Percentiles rank a stretch among this genome's conserved stretches.
Conservation (phyloP, 37 sponge, comb jelly and placozoan species). For the Oscarella lobularis region DNA sequence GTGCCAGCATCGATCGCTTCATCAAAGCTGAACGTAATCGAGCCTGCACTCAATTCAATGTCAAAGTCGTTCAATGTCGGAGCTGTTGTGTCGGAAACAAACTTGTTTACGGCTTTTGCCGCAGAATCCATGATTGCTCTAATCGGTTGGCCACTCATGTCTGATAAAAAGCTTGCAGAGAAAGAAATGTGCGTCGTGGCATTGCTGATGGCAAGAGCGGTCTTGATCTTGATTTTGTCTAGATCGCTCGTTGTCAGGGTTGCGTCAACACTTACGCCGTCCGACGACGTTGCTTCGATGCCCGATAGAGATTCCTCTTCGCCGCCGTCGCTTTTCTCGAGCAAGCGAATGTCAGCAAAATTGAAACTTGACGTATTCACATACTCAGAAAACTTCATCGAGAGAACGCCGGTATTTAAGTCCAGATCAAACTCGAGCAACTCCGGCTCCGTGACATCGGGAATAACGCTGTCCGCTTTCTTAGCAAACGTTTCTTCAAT, state of each 20-base stretch:
- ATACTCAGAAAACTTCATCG: constrained; percentile 63
- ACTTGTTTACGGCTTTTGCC: not conserved
- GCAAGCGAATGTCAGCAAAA: not conserved
- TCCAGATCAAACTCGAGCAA: constrained; percentile 58
- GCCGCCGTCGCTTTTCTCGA: not conserved
- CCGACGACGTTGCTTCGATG: not conserved
- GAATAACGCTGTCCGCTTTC: constrained; percentile 15
- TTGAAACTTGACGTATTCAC: not conserved
- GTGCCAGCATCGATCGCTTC: constrained; percentile 10
- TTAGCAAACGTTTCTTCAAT: constrained; percentile 18
- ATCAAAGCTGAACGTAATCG: constrained; percentile 9
- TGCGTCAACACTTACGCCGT: constrained; percentile 23
- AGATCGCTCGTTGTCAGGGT: constrained; percentile 29
- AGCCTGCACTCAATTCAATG: constrained; percentile 45
- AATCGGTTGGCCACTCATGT: constrained; percentile 45
- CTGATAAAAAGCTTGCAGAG: constrained; percentile 28
- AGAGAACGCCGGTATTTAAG: constrained; percentile 38
- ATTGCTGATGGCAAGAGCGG: constrained; percentile 29
- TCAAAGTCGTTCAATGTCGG: constrained; percentile 42
- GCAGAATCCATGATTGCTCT: constrained; percentile 14
- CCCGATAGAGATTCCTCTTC: not conserved
- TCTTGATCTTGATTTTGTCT: constrained; percentile 29
- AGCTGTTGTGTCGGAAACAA: constrained; percentile 32
- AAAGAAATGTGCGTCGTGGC: constrained; percentile 37
- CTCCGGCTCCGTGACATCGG: constrained; percentile 49